These are phyloP conservation scores for Otolemur garnettii DNA, from an alignment of 2,113 vertebrate genomes.

Conservation along the genomic window DNA sequence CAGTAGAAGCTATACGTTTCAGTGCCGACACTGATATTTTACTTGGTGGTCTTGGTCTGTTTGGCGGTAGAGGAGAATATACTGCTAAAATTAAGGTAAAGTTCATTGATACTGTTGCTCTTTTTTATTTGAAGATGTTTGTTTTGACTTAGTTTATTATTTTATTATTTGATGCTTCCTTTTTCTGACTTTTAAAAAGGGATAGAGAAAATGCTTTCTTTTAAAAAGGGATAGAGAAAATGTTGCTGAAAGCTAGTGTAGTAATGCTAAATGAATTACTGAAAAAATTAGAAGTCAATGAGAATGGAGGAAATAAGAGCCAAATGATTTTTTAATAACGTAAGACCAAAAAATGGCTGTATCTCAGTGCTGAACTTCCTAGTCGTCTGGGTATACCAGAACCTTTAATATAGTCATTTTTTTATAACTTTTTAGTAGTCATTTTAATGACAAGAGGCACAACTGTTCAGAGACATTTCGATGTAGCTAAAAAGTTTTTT, in stretches of 20 bases:
- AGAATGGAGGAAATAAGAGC: constrained; percentile 33
- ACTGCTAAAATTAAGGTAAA: constrained; percentile 99
- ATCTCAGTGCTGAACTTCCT: neutral
- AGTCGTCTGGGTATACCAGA: neutral
- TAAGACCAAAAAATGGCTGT: neutral
- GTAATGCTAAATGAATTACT: neutral
- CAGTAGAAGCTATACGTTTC: constrained; percentile 98
- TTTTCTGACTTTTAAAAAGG: neutral
- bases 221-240: neutral
- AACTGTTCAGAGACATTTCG: neutral
- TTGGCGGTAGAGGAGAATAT: constrained; percentile 98
- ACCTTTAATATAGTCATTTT: neutral
- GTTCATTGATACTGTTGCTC: neutral
- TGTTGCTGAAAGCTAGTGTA: neutral
- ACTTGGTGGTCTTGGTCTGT: constrained; percentile 97
- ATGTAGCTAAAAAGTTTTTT: neutral
- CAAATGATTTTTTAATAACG: constrained; percentile 21
- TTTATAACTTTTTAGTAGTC: neutral
- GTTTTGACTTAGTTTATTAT: constrained; percentile 18
- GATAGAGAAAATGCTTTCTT: neutral
- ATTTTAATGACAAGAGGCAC: neutral
- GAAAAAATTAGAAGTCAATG: neutral
- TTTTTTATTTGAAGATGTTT: neutral
- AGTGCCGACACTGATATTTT: constrained; percentile 98
- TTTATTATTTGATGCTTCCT: neutral